A percentile compares a stretch with the other conserved stretches of the same genome.
These are phyloP conservation scores for Pristionchus maxplancki DNA, from an alignment of 2,888 invertebrate species.

Conservation along the genomic window DNA sequence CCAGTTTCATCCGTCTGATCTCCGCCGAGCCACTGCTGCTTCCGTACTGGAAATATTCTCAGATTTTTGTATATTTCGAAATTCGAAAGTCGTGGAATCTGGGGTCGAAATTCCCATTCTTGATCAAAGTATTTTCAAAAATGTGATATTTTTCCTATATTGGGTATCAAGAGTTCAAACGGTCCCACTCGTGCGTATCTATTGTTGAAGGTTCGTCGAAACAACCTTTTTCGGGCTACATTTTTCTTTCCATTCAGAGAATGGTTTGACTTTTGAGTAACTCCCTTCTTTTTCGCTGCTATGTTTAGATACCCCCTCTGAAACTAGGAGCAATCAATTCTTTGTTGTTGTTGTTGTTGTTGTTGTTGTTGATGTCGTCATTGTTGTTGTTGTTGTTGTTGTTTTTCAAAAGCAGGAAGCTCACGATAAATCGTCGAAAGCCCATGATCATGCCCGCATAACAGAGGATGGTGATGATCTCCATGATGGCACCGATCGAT, in stretches of 20 bases:
- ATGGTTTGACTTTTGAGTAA: neutral
- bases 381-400: no score
- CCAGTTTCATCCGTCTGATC: neutral
- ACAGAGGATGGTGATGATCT: conserved; percentile 11
- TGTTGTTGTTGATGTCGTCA: no score
- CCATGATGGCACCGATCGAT: neutral
- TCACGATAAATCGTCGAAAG: neutral
- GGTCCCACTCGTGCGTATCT: no score
- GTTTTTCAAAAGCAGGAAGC: neutral
- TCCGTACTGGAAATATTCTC: conserved; percentile 18
- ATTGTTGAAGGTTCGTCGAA: neutral
- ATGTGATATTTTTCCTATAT: neutral
- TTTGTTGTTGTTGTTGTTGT: no score
- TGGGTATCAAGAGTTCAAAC: no score
- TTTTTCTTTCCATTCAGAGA: neutral
- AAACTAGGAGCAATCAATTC: no score
- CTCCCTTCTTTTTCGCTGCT: neutral
- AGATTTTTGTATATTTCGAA: no score
- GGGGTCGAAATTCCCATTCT: no score
- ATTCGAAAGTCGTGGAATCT: no score
- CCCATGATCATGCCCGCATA: neutral
- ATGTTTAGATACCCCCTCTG: no score
- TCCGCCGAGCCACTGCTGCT: neutral
- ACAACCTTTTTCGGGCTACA: neutral
- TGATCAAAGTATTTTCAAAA: neutral